Conservation (phyloP, 2,888 invertebrate species). For the Siphlonurus alternatus region DNA sequence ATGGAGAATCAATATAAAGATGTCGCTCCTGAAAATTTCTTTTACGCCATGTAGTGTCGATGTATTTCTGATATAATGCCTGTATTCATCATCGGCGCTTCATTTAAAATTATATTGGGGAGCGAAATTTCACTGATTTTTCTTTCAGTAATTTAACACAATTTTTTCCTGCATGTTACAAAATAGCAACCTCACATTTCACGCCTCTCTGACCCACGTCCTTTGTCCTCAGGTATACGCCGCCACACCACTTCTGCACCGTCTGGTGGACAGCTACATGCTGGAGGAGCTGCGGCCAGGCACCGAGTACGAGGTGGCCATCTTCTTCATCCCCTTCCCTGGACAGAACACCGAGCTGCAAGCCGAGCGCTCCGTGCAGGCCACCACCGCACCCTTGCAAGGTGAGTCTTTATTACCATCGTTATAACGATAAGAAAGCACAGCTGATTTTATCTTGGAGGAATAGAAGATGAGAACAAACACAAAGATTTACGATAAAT, state of each 20-base stretch:
- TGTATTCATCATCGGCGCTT: too few species aligned
- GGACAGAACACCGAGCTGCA: slow-evolving; percentile 60
- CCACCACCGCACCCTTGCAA: slow-evolving; percentile 50
- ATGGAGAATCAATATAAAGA: not conserved
- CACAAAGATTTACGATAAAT: too few species aligned
- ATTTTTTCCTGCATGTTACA: too few species aligned
- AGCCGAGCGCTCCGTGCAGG: slow-evolving; percentile 50
- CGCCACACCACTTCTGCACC: slow-evolving; percentile 69
- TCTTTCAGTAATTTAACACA: too few species aligned
- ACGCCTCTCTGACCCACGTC: too few species aligned
- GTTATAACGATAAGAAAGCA: not conserved
- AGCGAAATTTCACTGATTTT: too few species aligned
- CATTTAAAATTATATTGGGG: too few species aligned
- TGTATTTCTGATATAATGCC: not conserved
- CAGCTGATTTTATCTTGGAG: too few species aligned
- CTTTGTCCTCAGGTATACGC: slow-evolving; percentile 66
- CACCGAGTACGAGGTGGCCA: slow-evolving; percentile 64
- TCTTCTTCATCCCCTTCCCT: slow-evolving; percentile 68
- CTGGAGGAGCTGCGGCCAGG: slow-evolving; percentile 62
- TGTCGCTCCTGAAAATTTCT: too few species aligned
- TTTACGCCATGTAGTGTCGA: not conserved
- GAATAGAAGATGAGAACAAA: too few species aligned
- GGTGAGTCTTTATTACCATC: slow-evolving; percentile 28
- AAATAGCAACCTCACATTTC: too few species aligned
- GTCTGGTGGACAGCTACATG: slow-evolving; percentile 58